Base-by-base conservation (phyloP, 2,797 vertebrate genomes). In the Halcyon badia region DNA sequence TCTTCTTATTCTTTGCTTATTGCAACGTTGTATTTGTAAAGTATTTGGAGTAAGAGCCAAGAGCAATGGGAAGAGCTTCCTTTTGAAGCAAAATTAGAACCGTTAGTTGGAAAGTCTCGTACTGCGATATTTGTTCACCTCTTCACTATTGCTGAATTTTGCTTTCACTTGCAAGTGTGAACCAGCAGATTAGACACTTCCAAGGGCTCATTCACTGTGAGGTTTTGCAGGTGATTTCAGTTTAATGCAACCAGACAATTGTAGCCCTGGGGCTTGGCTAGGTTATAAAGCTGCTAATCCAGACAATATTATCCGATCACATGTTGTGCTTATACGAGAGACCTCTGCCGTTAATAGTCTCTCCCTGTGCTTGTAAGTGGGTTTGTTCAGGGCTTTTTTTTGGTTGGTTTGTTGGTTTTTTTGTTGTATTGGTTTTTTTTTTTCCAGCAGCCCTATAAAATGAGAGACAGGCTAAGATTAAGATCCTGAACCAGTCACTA, bases 221-320 rank as follows among this genome's bases (percentile, higher is more conserved):
- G 96, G 96, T 95, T 98, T 97, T 96, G 92, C 95, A 98, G 98
- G 98, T 98, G 97, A 97, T 98, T 98, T 97, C 97, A 89, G 97
- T 98, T 98, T 98, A 98, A 97, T 98, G 96, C 94, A 97, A 89
- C 86, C 94, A 98, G 98, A 97, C 98, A 98, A 98, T 98, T 98
- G 97, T 97, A 97, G 98, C 97, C 97, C 66, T 96, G 94, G 97
- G 98, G 97, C 95, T 97, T 97, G 91, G 95, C 89, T 92, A 78
- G 90, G 93, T 95, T 97, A 91, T 98, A 98, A 98, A 98, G 95
- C 96, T 93, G 97, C 96, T 98, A 98, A 98, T 97, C 97, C 97
- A 94, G 96, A 96, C 97, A 95, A 84, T 97, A 96, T 97, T 97
- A 98, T 96, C 87, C 9, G 46, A 93, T 97, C 93, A 87, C 96